A percentile compares a stretch with the other conserved stretches of the same genome.
Evolutionary conservation across 2,888 invertebrate genomes (phyloP).

Genomic region (Keiferia lycopersicella): DNA sequence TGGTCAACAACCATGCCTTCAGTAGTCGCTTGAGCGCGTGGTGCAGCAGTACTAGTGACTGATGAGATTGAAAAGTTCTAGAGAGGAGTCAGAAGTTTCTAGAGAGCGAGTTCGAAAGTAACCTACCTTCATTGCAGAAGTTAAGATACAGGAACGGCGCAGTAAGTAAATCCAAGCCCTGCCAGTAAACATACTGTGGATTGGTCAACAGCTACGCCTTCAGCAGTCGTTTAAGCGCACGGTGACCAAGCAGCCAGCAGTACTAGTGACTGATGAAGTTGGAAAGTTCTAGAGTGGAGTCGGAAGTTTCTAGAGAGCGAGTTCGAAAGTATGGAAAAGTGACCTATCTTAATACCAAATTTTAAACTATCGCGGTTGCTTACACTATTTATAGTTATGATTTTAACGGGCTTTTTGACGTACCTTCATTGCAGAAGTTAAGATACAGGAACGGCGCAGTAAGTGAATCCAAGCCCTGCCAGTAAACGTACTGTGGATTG

Average conservation of each 20-base stretch:
- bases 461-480: conserved; percentile 99
- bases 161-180: conserved; percentile 98
- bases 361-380: too few relatives aligned
- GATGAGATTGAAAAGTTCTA: too few relatives aligned
- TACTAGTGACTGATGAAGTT: conserved; percentile 99
- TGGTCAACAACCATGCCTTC: conserved; percentile 97
- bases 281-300: too few relatives aligned
- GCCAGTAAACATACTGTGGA: conserved; percentile 99
- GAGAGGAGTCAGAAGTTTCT: too few relatives aligned
- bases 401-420: too few relatives aligned
- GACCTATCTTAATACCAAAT: too few relatives aligned
- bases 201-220: conserved; percentile 94
- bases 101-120: too few relatives aligned
- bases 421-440: conserved; percentile 98
- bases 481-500: conserved; percentile 98
- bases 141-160: conserved; percentile 98
- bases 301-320: not conserved
- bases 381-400: too few relatives aligned
- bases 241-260: conserved; percentile 97
- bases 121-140: conserved; percentile 95
- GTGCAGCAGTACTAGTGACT: conserved; percentile 99
- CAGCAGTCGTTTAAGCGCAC: conserved; percentile 93
- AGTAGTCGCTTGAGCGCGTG: conserved; percentile 93
- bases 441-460: conserved; percentile 98
- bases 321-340: too few relatives aligned